These are phyloP conservation scores for Campoletis sonorensis DNA, from an alignment of 1,140 invertebrate species.

Conservation along the genomic window DNA sequence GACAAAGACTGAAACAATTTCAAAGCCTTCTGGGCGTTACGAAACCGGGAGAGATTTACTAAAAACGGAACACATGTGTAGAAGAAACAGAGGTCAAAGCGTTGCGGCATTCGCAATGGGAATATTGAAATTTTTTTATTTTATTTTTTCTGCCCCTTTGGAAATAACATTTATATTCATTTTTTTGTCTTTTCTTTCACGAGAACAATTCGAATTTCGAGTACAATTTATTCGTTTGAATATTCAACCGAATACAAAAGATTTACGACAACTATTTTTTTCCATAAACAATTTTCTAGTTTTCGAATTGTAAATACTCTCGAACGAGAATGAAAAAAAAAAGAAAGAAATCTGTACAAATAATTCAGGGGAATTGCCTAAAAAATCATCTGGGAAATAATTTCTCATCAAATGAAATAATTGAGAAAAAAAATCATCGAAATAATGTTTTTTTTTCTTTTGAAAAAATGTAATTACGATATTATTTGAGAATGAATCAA, in stretches of 20 bases:
- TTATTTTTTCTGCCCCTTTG: not conserved
- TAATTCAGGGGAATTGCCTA: too few species aligned
- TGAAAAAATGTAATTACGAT: not conserved
- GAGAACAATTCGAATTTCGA: not conserved
- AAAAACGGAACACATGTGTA: conserved; percentile 8
- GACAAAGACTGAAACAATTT: conserved; percentile 24
- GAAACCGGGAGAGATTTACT: conserved; percentile 6
- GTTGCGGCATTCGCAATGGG: conserved; percentile 10
- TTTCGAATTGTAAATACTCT: too few species aligned
- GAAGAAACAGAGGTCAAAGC: not conserved
- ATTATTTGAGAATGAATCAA: not conserved
- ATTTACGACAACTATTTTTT: too few species aligned
- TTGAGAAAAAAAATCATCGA: too few species aligned
- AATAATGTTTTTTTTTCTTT: not conserved
- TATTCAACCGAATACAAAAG: not conserved
- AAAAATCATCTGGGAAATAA: too few species aligned
- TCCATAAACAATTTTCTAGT: too few species aligned
- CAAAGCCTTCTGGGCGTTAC: conserved; percentile 32
- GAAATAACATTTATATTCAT: conserved; percentile 11
- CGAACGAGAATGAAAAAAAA: too few species aligned
- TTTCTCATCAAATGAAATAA: too few species aligned
- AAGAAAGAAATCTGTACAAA: too few species aligned
- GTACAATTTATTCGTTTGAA: not conserved
- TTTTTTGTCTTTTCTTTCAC: not conserved
- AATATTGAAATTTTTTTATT: not conserved